Evolutionary conservation across 2,113 vertebrate species (phyloP), one percentile per base, ranked within the genome.

Genomic region (Atrichornis clamosus): DNA sequence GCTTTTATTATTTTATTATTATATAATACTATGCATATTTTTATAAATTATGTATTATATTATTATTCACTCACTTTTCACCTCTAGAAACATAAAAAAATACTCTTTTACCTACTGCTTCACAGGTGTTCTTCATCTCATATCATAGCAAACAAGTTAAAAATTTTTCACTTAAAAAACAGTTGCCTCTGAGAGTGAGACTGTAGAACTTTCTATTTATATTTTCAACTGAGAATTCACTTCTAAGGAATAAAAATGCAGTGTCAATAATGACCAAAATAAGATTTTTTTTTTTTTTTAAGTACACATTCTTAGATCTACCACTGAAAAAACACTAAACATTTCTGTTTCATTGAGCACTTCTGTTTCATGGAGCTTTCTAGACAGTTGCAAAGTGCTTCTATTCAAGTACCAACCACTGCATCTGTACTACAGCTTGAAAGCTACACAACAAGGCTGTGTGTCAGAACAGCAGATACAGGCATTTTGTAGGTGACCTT

Each of bases 91-190:
- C 17, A 27, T 7, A 75, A 37, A 58, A 58, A 79, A 20, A 18
- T 33, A 33, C 9, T 59, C 44, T 67, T 67, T 41, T 47, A 80
- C 17, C 23, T 26, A 55, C 41, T 6, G 32, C 32, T 72, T 73
- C 46, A 33, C 23, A 81, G 8, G 10, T 13, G 2, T 39, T 44
- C 37, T 32, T 64, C 81, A 52, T 9, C 15, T 26, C 2, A 2
- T 8, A 22, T 5, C 15, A 15, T 2, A 3, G 13, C 32, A 28
- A 41, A 41, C 0, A 2, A 68, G 32, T 42, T 22, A 22, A 46
- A 75, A 60, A 63, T 19, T 9, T 24, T 44, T 28, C 9, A 41
- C 58, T 49, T 53, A 65, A 52, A 23, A 42, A 88, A 59, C 28
- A 63, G 23, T 35, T 74, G 42, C 4, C 7, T 44, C 50, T 41